Base-by-base conservation (phyloP, 2,888 invertebrate genomes). In the Leucoma salicis region DNA sequence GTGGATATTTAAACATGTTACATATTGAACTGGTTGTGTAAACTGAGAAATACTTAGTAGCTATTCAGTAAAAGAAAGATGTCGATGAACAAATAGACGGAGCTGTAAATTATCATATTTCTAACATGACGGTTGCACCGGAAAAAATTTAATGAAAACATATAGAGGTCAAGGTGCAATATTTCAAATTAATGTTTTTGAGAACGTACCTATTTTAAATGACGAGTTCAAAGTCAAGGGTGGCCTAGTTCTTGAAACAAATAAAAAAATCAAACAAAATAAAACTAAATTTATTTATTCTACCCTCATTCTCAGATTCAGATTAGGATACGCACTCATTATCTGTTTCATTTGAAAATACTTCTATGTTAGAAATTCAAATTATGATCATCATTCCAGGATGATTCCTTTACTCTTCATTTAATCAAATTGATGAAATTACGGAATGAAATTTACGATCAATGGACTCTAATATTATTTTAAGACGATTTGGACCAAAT, bases 341-440 rank as follows among this genome's bases (percentile, higher is more conserved):
- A n/a, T n/a, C n/a, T n/a, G n/a, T n/a, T n/a, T n/a, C n/a, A n/a
- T n/a, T n/a, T n/a, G n/a, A n/a, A n/a, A n/a, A n/a, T n/a, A n/a
- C n/a, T n/a, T n/a, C 21, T 27, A n/a, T 49, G 51, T 46, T 52
- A 48, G 59, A 21, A 52, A 49, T 53, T 57, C 42, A 72, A 66
- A 77, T 74, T 71, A 68, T 57, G 58, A 62, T 63, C 58, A 65
- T 62, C 60, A 67, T 21, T 21, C 51, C 63, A 42, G 24, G 49
- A 67, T 66, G 67, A 64, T 68, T 64, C 57, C 62, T 72, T 67
- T 65, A 58, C 49, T 60, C 53, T 49, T 49, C 67, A 70, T 70
- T 75, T 71, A 76, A 76, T 74, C 62, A 77, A 80, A 79, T 77
- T 73, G 74, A 66, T 70, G 68, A 70, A 75, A 78, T 82, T 78